Base-by-base conservation (phyloP, 2,113 vertebrate genomes). In the Vicugna pacos region DNA sequence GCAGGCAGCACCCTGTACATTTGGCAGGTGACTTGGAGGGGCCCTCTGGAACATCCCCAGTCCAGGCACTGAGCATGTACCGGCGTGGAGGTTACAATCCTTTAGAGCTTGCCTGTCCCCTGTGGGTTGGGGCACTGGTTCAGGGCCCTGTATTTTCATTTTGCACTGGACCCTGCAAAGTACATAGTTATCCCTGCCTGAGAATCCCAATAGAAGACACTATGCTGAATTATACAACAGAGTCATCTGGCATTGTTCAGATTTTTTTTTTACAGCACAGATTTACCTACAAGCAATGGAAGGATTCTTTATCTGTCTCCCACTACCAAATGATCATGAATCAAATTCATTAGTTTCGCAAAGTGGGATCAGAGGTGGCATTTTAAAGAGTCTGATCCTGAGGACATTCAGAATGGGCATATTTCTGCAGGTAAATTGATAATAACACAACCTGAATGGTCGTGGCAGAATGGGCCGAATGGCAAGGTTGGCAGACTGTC, bases 251-350 rank as follows among this genome's bases (percentile, higher is more conserved):
- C 5, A 11, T 82, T 82, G 8, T 90, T 80, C 10, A 75, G 70
- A 67, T 50, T 17, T 35, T n/a, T 19, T 65, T 70, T 58, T 75
- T 32, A 28, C 50, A 76, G 65, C 38, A 81, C 32, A 48, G 24
- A 62, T 84, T 90, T 91, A 60, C 54, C 16, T 69, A 87, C n/a
- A 85, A 85, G 26, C 14, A 28, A 28, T 93, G 24, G 35, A 85
- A 91, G 75, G 46, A 70, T 88, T n/a, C 15, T 94, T 72, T 52
- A 12, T 92, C 89, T 92, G 64, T 76, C 16, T 91, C 60, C 26
- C 17, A 69, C 26, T 69, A n/a, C 30, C 15, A 65, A 50, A 35
- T 89, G 87, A 88, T 30, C 48, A 52, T 89, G 60, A 30, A 28
- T 76, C 38, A 73, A 32, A 9, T 86, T 84, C 8, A 17, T 56